phyloP scores from a whole-genome alignment of 2,888 invertebrate species.

The Phasia obesa region DNA sequence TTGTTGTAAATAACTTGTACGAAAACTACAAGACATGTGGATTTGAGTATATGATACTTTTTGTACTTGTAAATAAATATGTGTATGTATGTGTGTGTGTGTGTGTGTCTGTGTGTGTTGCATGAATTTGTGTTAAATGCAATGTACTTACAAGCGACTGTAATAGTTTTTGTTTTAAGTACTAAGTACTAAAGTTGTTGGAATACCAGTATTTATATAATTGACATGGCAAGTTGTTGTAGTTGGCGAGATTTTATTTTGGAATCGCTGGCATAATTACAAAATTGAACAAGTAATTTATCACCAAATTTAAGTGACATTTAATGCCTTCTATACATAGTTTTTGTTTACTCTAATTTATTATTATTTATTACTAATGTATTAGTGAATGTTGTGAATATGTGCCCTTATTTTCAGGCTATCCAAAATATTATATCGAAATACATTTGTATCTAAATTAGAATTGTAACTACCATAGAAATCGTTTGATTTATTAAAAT shows the following conservation, averaged over 20 bases:
- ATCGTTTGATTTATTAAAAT: too few species aligned
- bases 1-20: conserved; percentile 56
- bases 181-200: conserved; percentile 14
- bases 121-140: conserved; percentile 31
- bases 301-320: conserved; percentile 21
- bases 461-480: too few species aligned
- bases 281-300: conserved; percentile 5
- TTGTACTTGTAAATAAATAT: neutral
- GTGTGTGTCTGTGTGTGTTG: neutral
- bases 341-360: too few species aligned
- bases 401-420: too few species aligned
- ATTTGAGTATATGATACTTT: neutral
- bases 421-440: too few species aligned
- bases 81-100: neutral
- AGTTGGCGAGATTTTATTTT: conserved; percentile 1
- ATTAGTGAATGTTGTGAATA: too few species aligned
- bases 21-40: conserved; percentile 40
- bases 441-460: too few species aligned
- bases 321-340: neutral
- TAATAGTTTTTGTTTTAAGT: conserved; percentile 35
- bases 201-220: conserved; percentile 10
- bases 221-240: neutral
- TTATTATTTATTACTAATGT: too few species aligned
- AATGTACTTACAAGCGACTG: conserved; percentile 35
- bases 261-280: neutral